Evolutionary conservation across 1,140 invertebrate genomes (phyloP).

Genomic region (Platyura marginata): DNA sequence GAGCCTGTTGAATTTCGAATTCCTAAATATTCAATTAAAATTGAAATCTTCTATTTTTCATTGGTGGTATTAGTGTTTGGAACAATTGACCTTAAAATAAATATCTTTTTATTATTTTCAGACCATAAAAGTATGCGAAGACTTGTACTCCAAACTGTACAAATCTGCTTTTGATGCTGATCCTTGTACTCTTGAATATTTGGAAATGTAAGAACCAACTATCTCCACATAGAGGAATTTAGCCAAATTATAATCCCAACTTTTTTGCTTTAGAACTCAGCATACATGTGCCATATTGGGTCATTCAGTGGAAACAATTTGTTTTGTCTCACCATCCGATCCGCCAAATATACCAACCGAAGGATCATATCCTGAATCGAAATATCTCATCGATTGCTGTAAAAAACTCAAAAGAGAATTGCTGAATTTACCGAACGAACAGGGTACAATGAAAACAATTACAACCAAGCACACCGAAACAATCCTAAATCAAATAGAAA

Average conservation of each 20-base stretch:
- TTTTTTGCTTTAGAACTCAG: slow-evolving; percentile 7
- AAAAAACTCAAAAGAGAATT: not conserved
- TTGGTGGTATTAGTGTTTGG: too few relatives aligned
- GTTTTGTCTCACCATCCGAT: slow-evolving; percentile 19
- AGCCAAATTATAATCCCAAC: not conserved
- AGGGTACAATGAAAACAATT: slow-evolving; percentile 17
- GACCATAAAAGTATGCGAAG: slow-evolving; percentile 53
- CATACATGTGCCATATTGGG: slow-evolving; percentile 20
- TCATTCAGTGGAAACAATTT: slow-evolving; percentile 21
- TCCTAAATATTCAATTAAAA: too few relatives aligned
- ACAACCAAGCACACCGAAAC: slow-evolving; percentile 19
- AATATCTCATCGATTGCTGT: slow-evolving; percentile 9
- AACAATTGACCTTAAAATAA: too few relatives aligned
- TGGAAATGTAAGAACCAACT: slow-evolving; percentile 36
- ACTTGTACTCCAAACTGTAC: slow-evolving; percentile 66
- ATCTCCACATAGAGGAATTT: not conserved
- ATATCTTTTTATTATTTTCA: too few relatives aligned
- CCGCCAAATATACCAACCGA: slow-evolving; percentile 16
- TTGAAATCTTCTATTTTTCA: too few relatives aligned
- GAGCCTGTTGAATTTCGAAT: too few relatives aligned
- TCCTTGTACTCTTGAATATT: slow-evolving; percentile 59
- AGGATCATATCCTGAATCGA: slow-evolving; percentile 19
- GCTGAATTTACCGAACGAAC: slow-evolving; percentile 12
- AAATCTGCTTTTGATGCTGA: slow-evolving; percentile 89
- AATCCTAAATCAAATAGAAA: slow-evolving; percentile 18